Base-by-base conservation (phyloP, 2,113 vertebrate species). In the Tenebrosternarchus preto region DNA sequence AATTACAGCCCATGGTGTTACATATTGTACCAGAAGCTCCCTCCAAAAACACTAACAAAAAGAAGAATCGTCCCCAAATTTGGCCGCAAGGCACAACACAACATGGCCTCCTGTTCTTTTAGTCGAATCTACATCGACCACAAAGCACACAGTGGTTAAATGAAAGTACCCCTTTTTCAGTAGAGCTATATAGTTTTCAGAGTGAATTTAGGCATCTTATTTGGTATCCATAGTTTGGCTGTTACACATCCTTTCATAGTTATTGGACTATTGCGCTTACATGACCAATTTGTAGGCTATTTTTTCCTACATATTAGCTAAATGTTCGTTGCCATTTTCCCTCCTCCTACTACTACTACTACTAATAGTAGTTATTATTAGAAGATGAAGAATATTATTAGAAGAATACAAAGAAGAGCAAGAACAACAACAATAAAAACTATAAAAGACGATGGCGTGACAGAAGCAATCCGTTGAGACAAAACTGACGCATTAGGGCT, bases 1-100 rank as follows among this genome's bases (percentile, higher is more conserved):
- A 98, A 99, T 98, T 98, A 96, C 96, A 96, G 96, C 97, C 96
- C 94, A 92, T 95, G 96, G 96, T 96, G 96, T 94, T 96, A 97
- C 97, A 95, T 96, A 97, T 98, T 97, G 96, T 96, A 98, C 95
- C 96, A 99, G 96, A 98, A 98, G 96, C 95, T 96, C 94, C 89
- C 90, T 93, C 94, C 92, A 93, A 96, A 93, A 89, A 85, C 87
- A 90, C 85, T 89, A 89, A 91, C 86, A 91, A 92, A 90, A 92
- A 90, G 90, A 91, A 91, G 91, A 91, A 92, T 93, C 93, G 92
- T 94, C 93, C 94, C 93, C 93, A 93, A 95, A 95, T 92, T 92
- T 94, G 92, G 93, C 94, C 95, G 92, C 92, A 93, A 94, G 94
- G 92, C 91, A 92, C 86, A 92, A 91, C 89, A 87, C 84, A 85